These are phyloP conservation scores for Nothocercus nigrocapillus DNA, from an alignment of 2,113 vertebrate genomes.

Conservation along the genomic window DNA sequence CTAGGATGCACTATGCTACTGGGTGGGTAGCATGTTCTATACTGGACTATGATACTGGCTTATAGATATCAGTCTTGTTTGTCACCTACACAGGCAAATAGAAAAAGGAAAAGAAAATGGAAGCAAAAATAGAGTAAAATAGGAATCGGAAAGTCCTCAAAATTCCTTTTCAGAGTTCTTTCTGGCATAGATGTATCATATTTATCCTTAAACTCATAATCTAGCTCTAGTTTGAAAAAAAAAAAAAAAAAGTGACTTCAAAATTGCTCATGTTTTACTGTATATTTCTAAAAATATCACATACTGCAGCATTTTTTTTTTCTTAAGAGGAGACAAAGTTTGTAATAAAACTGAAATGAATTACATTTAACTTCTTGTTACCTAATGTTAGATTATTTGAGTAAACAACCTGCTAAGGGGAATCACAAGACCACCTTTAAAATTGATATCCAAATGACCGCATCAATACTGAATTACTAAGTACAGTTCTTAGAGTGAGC, in stretches of 20 bases:
- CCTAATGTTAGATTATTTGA: not conserved
- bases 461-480: not conserved
- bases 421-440: not conserved
- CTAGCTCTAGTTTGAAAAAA: not conserved
- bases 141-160: not conserved
- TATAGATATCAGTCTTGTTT: not conserved
- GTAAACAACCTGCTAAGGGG: not conserved
- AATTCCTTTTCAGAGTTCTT: not conserved
- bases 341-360: not conserved
- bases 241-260: not conserved
- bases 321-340: not conserved
- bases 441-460: not conserved
- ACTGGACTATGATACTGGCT: not conserved
- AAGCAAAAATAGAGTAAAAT: not conserved
- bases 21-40: too few relatives aligned
- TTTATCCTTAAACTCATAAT: not conserved
- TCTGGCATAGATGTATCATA: accelerated
- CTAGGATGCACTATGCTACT: not conserved
- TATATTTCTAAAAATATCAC: not conserved
- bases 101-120: not conserved
- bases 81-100: not conserved
- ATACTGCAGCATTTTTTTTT: not conserved
- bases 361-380: not conserved
- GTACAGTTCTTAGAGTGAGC: not conserved
- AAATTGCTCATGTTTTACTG: not conserved